Evolutionary conservation across 2,113 vertebrate genomes (phyloP).

Genomic region (Periophthalmodon schlosseri): DNA sequence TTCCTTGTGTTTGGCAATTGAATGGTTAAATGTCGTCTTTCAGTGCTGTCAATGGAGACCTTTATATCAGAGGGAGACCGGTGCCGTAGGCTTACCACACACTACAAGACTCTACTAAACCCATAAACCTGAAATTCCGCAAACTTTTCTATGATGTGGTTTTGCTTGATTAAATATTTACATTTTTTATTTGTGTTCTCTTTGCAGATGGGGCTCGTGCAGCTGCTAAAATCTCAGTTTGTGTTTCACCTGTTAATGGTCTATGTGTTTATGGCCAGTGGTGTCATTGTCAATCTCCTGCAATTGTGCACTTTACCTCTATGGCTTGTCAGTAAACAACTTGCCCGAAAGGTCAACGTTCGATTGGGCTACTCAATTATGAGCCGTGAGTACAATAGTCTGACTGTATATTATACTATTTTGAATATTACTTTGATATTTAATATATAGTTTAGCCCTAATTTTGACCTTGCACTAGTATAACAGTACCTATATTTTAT

Average conservation of each 20-base stretch:
- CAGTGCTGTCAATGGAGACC: slow-evolving; percentile 41
- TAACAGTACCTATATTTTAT: not conserved
- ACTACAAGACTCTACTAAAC: not conserved
- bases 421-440: not conserved
- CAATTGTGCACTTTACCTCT: slow-evolving; percentile 88
- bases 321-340: slow-evolving; percentile 89
- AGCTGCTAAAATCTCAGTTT: slow-evolving; percentile 90
- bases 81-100: not conserved
- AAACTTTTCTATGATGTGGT: not conserved
- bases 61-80: slow-evolving; percentile 26
- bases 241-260: slow-evolving; percentile 89
- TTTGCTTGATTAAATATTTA: not conserved
- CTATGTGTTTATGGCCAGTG: slow-evolving; percentile 92
- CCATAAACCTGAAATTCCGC: not conserved
- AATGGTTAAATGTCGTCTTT: slow-evolving; percentile 50
- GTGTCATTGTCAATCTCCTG: slow-evolving; percentile 88
- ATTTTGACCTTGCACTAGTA: not conserved
- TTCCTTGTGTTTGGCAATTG: not conserved
- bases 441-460: not conserved
- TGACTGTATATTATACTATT: not conserved
- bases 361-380: slow-evolving; percentile 87
- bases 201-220: slow-evolving; percentile 82
- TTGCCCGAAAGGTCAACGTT: slow-evolving; percentile 91
- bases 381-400: slow-evolving; percentile 86
- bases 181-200: not conserved